Evolutionary conservation across 2,113 vertebrate species (phyloP).

Genomic region (Rhinolophus sinicus): DNA sequence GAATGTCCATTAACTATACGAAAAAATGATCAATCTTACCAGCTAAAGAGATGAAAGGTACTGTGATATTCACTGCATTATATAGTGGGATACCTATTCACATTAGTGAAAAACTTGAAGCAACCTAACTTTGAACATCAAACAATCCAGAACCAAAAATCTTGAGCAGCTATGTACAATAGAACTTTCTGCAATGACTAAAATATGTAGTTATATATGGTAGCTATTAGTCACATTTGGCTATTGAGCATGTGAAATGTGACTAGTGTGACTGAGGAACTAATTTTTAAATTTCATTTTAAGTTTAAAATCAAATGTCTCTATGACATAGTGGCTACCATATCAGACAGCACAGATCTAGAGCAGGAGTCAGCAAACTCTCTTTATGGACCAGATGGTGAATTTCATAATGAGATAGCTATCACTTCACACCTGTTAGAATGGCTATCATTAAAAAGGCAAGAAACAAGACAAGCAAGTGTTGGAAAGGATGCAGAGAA

Average conservation of each 20-base stretch:
- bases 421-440: too few relatives aligned
- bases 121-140: neutral
- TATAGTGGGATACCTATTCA: neutral
- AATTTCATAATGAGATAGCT: neutral
- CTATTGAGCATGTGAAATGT: neutral
- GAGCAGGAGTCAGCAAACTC: neutral
- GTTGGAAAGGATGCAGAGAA: too few relatives aligned
- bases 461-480: too few relatives aligned
- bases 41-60: neutral
- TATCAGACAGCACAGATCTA: neutral
- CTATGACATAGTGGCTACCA: neutral
- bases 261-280: neutral
- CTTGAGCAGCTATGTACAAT: neutral
- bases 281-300: neutral
- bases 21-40: neutral
- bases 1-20: neutral
- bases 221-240: neutral
- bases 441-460: too few relatives aligned
- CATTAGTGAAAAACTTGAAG: neutral
- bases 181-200: neutral
- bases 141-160: neutral
- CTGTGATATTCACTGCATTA: neutral
- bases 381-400: neutral
- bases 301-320: neutral
- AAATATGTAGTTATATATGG: neutral